Evolutionary conservation across 23 tunicate species (phyloP), one percentile per base, ranked within the genome.

Genomic region (Styela plicata): DNA sequence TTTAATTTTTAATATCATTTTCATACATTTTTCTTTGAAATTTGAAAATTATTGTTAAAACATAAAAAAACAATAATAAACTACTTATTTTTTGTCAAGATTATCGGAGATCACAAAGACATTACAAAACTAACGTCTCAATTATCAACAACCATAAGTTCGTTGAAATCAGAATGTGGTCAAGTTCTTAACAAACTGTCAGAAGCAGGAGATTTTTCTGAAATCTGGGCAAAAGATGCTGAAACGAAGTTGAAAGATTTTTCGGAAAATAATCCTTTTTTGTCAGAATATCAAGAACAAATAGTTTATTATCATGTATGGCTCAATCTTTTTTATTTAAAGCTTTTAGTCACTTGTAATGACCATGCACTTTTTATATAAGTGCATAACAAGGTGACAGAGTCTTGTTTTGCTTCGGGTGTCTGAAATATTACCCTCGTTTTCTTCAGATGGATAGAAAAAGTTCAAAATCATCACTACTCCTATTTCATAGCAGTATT

Each of bases 171-270:
- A 3, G 97, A 91, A 63, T 86, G 97, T 65, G 87, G 87, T 2
- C 64, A 78, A 64, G 97, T 91, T 69, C 69, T 91, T 74, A 83
- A 78, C 22, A 80, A 62, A 24, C 63, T 73, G 73, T 75, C 80
- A 21, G 83, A 82, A 7, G 88, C 67, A 0, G 94, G 84, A 79
- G 97, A 86, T 65, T 91, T 85, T 73, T 78, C 90, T 2, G 97
- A 86, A 80, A 86, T 91, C 22, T 91, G 97, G 97, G 86, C 69
- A 44, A 91, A 86, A 82, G 97, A 91, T 78, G 97, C 97, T 2
- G 97, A 86, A 61, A 61, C 87, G 2, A 91, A 91, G 77, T 80
- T 91, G 31, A 69, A 63, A 31, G 90, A 79, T 64, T 91, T 91
- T 83, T 34, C 75, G 10, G 80, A 86, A 34, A 86, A 91, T 69